Conservation (phyloP, 2,888 invertebrate genomes). For the Anorthoa munda region DNA sequence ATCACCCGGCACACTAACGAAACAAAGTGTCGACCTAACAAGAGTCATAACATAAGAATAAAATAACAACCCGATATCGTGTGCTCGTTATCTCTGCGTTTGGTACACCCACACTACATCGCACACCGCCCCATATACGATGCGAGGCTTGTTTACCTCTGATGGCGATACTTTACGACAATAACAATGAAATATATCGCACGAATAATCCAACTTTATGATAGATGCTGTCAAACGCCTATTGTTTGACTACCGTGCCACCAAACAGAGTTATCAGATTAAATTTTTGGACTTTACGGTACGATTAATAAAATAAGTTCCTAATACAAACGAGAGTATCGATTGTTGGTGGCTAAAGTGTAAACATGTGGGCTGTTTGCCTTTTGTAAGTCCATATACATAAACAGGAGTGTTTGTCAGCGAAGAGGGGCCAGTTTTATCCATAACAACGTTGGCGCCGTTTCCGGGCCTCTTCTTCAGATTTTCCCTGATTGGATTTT, state of each 20-base stretch:
- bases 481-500: slow-evolving; percentile 42
- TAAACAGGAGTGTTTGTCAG: slow-evolving; percentile 40
- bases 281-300: slow-evolving; percentile 43
- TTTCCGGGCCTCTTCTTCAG: slow-evolving; percentile 34
- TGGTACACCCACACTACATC: slow-evolving; percentile 69
- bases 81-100: slow-evolving; percentile 80
- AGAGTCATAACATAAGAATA: slow-evolving; percentile 79
- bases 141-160: slow-evolving; percentile 56
- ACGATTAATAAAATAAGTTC: slow-evolving; percentile 52
- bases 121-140: slow-evolving; percentile 28
- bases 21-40: slow-evolving; percentile 78
- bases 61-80: slow-evolving; percentile 79
- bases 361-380: slow-evolving; percentile 53
- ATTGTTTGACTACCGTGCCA: slow-evolving; percentile 48
- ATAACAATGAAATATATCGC: slow-evolving; percentile 47
- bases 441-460: slow-evolving; percentile 37
- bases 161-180: slow-evolving; percentile 45
- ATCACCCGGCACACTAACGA: slow-evolving; percentile 63
- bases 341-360: slow-evolving; percentile 44
- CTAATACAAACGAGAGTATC: slow-evolving; percentile 41
- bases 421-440: slow-evolving; percentile 31
- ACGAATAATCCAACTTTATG: slow-evolving; percentile 46
- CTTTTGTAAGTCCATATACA: slow-evolving; percentile 45
- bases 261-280: slow-evolving; percentile 40
- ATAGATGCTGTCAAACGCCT: slow-evolving; percentile 38